Conservation (phyloP, 2,888 invertebrate genomes). For the Sinopyrophorus schimmeli region DNA sequence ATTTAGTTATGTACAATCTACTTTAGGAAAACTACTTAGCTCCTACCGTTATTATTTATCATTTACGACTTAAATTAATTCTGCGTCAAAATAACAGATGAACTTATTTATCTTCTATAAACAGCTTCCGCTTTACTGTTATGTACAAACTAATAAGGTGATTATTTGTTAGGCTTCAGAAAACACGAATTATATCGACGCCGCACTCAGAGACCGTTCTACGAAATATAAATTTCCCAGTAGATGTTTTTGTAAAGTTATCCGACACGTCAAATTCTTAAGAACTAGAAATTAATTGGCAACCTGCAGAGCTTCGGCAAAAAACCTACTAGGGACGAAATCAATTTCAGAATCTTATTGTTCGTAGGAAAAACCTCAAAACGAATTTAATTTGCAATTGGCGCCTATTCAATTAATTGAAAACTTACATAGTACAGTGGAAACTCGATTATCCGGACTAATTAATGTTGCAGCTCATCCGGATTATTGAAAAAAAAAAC, state of each 20-base stretch:
- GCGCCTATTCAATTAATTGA: slow-evolving; percentile 9
- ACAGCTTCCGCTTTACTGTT: slow-evolving; percentile 9
- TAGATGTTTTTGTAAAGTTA: slow-evolving; percentile 1
- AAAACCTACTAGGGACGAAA: slow-evolving; percentile 3
- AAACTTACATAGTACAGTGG: too few relatives aligned
- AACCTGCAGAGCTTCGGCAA: slow-evolving; percentile 1
- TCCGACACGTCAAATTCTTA: slow-evolving; percentile 5
- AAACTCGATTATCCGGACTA: too few relatives aligned
- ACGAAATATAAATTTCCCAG: background rate
- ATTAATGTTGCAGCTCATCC: too few relatives aligned
- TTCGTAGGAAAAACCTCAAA: slow-evolving; percentile 7
- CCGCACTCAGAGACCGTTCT: too few relatives aligned
- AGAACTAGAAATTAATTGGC: background rate
- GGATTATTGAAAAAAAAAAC: too few relatives aligned
- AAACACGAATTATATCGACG: too few relatives aligned
- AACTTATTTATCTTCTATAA: slow-evolving; percentile 8
- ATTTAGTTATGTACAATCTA: too few relatives aligned
- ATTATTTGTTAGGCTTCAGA: too few relatives aligned
- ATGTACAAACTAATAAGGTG: too few relatives aligned
- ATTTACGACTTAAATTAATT: slow-evolving; percentile 7
- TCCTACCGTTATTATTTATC: slow-evolving; percentile 9
- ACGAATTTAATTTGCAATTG: slow-evolving; percentile 7
- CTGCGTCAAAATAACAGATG: slow-evolving; percentile 10
- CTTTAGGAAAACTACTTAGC: background rate
- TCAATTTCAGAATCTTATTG: slow-evolving; percentile 8